phyloP scores from a whole-genome alignment of 2,113 vertebrate species.

The Picathartes gymnocephalus region DNA sequence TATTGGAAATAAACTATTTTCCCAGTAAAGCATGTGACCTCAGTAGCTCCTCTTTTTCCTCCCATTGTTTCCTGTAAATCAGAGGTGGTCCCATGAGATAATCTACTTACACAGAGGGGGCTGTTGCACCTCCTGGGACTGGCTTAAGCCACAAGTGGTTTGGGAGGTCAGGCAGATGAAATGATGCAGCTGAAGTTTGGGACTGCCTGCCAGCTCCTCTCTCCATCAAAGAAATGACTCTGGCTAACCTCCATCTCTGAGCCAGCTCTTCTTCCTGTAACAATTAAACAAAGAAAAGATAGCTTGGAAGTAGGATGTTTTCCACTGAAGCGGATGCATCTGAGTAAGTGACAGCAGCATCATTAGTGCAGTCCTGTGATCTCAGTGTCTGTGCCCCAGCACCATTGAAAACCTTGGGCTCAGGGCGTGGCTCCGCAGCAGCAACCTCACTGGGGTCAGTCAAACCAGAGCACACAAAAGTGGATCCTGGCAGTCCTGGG shows the following conservation, averaged over 20 bases:
- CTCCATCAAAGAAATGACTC: neutral
- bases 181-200: constrained; percentile 22
- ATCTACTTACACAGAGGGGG: neutral
- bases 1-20: neutral
- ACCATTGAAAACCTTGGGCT: neutral
- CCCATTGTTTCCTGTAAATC: neutral
- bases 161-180: neutral
- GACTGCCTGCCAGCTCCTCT: neutral
- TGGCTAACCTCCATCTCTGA: neutral
- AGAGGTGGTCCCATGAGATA: neutral
- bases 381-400: neutral
- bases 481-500: neutral
- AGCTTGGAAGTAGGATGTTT: constrained; percentile 28
- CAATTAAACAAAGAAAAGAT: constrained; percentile 28
- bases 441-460: fast-evolving
- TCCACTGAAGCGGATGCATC: neutral
- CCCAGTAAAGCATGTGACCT: neutral
- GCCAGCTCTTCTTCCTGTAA: constrained; percentile 31
- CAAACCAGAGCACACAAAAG: fast-evolving
- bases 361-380: neutral
- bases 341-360: neutral
- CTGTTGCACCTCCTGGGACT: neutral
- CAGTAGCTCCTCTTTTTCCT: neutral
- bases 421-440: neutral
- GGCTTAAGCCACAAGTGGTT: neutral